Evolutionary conservation across 2,113 vertebrate genomes (phyloP).

Genomic region (Rhagologus leucostigma): DNA sequence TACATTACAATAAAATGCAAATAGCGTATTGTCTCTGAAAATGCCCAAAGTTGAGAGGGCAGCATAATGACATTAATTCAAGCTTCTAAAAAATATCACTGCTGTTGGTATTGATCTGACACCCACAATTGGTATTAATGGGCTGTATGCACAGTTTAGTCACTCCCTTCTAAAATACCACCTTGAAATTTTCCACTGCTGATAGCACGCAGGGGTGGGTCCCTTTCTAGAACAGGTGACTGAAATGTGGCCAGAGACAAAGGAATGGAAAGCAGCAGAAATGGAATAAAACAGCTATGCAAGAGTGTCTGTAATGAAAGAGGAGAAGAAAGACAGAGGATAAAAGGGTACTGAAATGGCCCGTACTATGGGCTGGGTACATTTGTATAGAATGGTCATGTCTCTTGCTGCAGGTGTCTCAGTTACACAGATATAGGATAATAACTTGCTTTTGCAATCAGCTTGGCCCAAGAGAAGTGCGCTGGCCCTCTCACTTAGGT

Average conservation of each 20-base stretch:
- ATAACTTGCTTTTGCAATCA: not conserved
- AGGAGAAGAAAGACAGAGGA: not conserved
- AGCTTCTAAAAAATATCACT: not conserved
- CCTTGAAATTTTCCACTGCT: slow-evolving; percentile 26
- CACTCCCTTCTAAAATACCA: slow-evolving; percentile 14
- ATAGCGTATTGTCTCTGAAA: not conserved
- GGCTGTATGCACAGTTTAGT: not conserved
- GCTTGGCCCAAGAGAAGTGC: not conserved
- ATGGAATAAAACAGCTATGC: not conserved
- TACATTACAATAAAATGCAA: slow-evolving; percentile 12
- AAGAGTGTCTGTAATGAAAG: not conserved
- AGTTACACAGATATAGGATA: not conserved
- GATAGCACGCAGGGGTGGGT: not conserved
- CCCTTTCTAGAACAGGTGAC: not conserved
- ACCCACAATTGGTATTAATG: slow-evolving; percentile 37
- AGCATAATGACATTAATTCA: slow-evolving; percentile 17
- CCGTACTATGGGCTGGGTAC: not conserved
- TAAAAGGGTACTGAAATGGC: not conserved
- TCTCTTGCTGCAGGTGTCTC: not conserved
- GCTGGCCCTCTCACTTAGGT: not conserved
- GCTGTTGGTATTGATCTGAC: slow-evolving; percentile 19
- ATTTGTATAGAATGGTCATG: not conserved
- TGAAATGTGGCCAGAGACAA: not conserved
- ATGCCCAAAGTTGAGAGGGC: not conserved
- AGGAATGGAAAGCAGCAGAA: not conserved